Percentiles rank a stretch among this genome's conserved stretches.
These are phyloP conservation scores for Scolopax rusticola DNA, from an alignment of 2,797 vertebrate genomes.

Conservation along the genomic window DNA sequence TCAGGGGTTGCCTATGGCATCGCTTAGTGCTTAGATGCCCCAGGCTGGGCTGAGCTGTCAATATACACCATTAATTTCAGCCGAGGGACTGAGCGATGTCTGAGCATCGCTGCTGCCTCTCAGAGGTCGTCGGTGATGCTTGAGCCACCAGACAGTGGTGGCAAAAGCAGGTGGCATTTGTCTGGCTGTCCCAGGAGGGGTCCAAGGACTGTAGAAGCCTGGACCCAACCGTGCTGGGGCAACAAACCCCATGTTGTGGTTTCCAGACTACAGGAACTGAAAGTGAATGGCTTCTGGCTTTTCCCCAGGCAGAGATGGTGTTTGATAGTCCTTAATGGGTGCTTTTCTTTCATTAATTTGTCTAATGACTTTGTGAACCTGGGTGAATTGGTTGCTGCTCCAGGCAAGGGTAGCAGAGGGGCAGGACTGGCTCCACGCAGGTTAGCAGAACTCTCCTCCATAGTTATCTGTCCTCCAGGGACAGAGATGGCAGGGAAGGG, in stretches of 20 bases:
- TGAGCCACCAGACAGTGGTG: neutral
- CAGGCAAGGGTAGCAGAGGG: neutral
- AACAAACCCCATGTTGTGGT: neutral
- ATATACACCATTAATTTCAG: neutral
- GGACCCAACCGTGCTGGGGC: accelerated
- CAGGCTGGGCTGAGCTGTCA: neutral
- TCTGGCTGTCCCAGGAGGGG: neutral
- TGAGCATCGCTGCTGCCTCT: accelerated
- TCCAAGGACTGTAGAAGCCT: neutral
- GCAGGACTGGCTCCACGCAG: neutral
- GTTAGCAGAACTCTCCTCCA: neutral
- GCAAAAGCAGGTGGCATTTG: accelerated
- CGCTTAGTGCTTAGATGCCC: neutral
- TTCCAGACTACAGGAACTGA: neutral
- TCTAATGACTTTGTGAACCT: conserved; percentile 18
- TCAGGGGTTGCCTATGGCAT: neutral
- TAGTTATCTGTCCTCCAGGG: neutral
- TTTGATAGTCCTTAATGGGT: conserved; percentile 37
- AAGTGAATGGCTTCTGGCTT: conserved; percentile 11
- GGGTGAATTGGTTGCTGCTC: neutral
- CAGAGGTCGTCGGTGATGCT: accelerated
- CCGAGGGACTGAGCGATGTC: accelerated
- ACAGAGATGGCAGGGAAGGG: accelerated
- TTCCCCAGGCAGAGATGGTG: neutral
- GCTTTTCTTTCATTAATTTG: conserved; percentile 42